phyloP scores from a whole-genome alignment of 2,888 invertebrate genomes.

The Zhengitettix transpicula region DNA sequence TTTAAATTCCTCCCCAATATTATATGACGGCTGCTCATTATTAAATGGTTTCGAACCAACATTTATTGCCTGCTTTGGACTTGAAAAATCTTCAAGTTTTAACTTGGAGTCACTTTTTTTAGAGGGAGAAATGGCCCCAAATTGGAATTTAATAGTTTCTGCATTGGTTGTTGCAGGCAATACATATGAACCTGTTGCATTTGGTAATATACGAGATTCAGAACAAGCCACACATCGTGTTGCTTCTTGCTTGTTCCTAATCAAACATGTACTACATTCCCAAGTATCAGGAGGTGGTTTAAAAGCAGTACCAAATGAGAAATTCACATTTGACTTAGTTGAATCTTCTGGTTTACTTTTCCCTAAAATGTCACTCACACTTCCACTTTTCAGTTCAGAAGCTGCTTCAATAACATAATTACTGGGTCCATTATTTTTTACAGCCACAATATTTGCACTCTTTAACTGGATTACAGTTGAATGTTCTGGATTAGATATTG shows the following conservation, averaged over 20 bases:
- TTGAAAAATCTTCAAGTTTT: no score
- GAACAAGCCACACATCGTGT: slow-evolving; percentile 35
- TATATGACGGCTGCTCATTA: no score
- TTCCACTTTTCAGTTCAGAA: slow-evolving; percentile 25
- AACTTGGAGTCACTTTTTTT: background rate
- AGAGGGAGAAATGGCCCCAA: background rate
- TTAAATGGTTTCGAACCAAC: no score
- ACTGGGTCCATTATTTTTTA: no score
- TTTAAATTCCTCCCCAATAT: no score
- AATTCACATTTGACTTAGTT: no score
- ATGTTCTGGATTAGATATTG: no score
- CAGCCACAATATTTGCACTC: background rate
- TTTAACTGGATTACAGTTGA: background rate
- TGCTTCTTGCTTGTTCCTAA: slow-evolving; percentile 34
- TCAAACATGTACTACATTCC: slow-evolving; percentile 47
- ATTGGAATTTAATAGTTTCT: no score
- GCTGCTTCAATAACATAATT: slow-evolving; percentile 16
- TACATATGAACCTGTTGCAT: background rate
- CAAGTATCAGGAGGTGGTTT: slow-evolving; percentile 39
- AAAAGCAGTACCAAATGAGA: slow-evolving; percentile 15
- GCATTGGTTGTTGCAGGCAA: slow-evolving; percentile 1
- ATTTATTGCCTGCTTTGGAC: no score
- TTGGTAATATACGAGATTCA: background rate
- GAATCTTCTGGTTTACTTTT: slow-evolving; percentile 9
- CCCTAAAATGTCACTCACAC: slow-evolving; percentile 28